Evolutionary conservation across 2,113 vertebrate species (phyloP).

Genomic region (Chaetura pelagica): DNA sequence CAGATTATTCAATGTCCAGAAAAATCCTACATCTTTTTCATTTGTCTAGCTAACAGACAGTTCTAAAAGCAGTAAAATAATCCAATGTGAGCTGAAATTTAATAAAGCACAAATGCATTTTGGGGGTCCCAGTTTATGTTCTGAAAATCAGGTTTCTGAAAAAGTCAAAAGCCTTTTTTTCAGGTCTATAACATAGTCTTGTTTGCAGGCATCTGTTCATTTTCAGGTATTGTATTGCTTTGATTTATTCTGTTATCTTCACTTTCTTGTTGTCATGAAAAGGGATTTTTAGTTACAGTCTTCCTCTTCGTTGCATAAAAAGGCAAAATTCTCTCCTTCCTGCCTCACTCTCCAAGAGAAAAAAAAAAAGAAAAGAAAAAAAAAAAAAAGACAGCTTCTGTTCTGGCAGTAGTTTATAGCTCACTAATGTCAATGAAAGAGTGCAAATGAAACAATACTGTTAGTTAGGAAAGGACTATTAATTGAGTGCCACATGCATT

Average conservation of each 20-base stretch:
- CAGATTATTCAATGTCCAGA: background rate
- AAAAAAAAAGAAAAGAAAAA: background rate
- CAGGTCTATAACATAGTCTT: background rate
- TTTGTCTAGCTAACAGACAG: background rate
- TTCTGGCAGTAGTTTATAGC: background rate
- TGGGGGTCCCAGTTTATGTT: background rate
- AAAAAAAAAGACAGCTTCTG: background rate
- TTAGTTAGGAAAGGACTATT: background rate
- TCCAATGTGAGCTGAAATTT: background rate
- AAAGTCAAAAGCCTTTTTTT: background rate
- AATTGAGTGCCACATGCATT: fast-evolving
- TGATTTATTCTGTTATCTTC: background rate
- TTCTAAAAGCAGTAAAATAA: background rate
- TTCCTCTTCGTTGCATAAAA: background rate
- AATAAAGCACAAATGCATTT: background rate
- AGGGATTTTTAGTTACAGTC: background rate
- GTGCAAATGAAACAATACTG: background rate
- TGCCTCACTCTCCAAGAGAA: background rate
- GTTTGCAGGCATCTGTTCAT: background rate
- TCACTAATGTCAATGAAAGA: background rate
- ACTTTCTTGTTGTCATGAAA: background rate
- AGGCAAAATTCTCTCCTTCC: background rate
- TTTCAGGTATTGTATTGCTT: background rate
- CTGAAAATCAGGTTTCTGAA: background rate
- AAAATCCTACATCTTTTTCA: background rate